Evolutionary conservation across 2,888 invertebrate genomes (phyloP).

Genomic region (Patella depressa): DNA sequence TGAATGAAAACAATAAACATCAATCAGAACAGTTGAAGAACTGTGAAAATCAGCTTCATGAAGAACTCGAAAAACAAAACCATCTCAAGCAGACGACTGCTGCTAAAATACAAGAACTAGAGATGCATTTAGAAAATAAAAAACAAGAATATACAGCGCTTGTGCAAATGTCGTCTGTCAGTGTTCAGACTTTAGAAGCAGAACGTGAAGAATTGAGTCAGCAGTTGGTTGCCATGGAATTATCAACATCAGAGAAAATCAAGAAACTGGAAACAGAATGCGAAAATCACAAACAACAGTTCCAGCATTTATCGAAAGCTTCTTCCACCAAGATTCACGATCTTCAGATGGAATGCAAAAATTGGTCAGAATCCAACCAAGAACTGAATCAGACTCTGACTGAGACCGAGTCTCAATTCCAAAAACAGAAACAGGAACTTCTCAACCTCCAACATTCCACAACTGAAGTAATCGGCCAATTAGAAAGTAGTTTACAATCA

Average conservation of each 20-base stretch:
- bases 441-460: not conserved
- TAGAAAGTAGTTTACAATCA: not conserved
- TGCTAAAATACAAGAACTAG: conserved; percentile 24
- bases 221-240: conserved; percentile 24
- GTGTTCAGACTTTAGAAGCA: conserved; percentile 33
- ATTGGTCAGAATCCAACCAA: not conserved
- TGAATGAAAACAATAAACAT: conserved; percentile 28
- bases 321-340: not conserved
- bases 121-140: conserved; percentile 23
- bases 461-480: not conserved
- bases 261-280: conserved; percentile 15
- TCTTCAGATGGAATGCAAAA: not conserved
- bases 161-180: conserved; percentile 25
- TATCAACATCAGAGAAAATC: conserved; percentile 20
- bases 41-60: conserved; percentile 31
- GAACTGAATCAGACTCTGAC: not conserved
- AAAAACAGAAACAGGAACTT: not conserved
- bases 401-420: not conserved
- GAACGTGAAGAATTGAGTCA: conserved; percentile 38
- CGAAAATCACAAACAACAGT: conserved; percentile 15
- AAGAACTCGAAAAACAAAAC: conserved; percentile 27
- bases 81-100: conserved; percentile 27
- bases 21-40: not conserved
- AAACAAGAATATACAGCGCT: conserved; percentile 30
- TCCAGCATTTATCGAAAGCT: conserved; percentile 12